Percentiles rank a stretch among this genome's conserved stretches.
Evolutionary conservation across 1,140 invertebrate genomes (phyloP).

Genomic region (Neodiprion pinetum): DNA sequence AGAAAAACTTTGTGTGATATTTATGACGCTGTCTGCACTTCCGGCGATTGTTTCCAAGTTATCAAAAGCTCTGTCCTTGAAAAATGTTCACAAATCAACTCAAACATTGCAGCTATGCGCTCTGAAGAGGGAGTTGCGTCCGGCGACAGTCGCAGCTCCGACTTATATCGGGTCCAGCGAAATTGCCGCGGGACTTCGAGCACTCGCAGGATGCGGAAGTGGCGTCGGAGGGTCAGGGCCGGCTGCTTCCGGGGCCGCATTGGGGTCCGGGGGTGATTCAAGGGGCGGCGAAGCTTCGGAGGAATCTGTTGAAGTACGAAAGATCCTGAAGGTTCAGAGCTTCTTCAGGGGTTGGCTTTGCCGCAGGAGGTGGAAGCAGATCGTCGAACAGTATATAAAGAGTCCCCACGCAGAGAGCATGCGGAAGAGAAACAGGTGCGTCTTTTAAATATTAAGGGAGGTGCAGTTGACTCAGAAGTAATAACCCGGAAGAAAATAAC

Average conservation of each 20-base stretch:
- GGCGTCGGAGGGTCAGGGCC: slow-evolving; percentile 25
- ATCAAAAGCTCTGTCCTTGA: slow-evolving; percentile 9
- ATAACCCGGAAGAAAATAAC: no score
- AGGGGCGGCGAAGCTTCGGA: slow-evolving; percentile 49
- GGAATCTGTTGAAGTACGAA: slow-evolving; percentile 77
- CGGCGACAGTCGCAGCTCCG: slow-evolving; percentile 47
- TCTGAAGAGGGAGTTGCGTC: slow-evolving; percentile 79
- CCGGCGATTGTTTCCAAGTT: neutral
- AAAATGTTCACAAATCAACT: neutral
- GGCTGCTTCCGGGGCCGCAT: slow-evolving; percentile 32
- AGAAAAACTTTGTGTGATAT: no score
- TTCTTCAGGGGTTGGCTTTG: slow-evolving; percentile 95
- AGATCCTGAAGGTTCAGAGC: slow-evolving; percentile 95
- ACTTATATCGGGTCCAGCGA: neutral
- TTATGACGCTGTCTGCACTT: no score
- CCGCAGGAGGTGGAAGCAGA: slow-evolving; percentile 93
- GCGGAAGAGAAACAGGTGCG: slow-evolving; percentile 88
- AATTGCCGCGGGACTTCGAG: slow-evolving; percentile 33
- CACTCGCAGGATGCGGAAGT: slow-evolving; percentile 34
- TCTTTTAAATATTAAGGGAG: slow-evolving; percentile 17
- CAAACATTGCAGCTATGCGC: slow-evolving; percentile 73
- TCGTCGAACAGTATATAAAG: slow-evolving; percentile 94
- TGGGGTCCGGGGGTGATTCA: slow-evolving; percentile 21
- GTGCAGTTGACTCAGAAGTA: no score
- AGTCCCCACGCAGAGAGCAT: slow-evolving; percentile 94